Evolutionary conservation across 2,113 vertebrate species (phyloP), one percentile per base, ranked within the genome.

Genomic region (Martes martes): DNA sequence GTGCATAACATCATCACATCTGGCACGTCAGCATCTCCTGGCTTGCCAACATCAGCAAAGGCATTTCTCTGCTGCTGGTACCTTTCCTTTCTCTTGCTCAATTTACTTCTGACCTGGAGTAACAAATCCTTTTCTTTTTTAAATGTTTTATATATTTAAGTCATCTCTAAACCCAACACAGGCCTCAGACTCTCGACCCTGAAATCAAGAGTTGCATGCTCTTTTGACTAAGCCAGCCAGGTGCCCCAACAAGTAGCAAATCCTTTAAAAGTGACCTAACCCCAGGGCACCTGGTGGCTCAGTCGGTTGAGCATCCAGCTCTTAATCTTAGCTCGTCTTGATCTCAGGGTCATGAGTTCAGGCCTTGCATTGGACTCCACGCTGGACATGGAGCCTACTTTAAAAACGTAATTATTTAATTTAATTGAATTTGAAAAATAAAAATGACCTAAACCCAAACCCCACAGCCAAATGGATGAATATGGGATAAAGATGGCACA

Each of bases 81-180:
- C 31, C 39, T 84, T 86, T 50, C 33, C 73, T 76, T 93, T 82
- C 45, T 90, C 80, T 91, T 59, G 31, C 36, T 98, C n/a, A 84
- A 7, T 90, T 94, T 47, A 82, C 55, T 92, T 95, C 79, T 50
- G 57, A 74, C 28, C 74, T 63, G 15, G 18, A 83, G 8, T 50
- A 45, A 42, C 8, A 83, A 45, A 61, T 89, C 82, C 55, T 95
- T 97, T 78, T 4, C 8, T 76, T 47, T 78, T 78, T 78, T 16
- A 28, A 47, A 76, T 69, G 39, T 76, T 45, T 47, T 47, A 31
- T 31, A 76, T 76, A 47, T 76, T 74, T 47, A 76, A 47, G 42
- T 76, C 26, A 76, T 76, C 39, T 76, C 42, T 76, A 76, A 76
- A 31, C 24, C 73, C 42, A 76, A 16, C 26, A 31, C 15, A 42